Evolutionary conservation across 2,888 invertebrate species (phyloP).

Genomic region (Bruchidius siliquastri): DNA sequence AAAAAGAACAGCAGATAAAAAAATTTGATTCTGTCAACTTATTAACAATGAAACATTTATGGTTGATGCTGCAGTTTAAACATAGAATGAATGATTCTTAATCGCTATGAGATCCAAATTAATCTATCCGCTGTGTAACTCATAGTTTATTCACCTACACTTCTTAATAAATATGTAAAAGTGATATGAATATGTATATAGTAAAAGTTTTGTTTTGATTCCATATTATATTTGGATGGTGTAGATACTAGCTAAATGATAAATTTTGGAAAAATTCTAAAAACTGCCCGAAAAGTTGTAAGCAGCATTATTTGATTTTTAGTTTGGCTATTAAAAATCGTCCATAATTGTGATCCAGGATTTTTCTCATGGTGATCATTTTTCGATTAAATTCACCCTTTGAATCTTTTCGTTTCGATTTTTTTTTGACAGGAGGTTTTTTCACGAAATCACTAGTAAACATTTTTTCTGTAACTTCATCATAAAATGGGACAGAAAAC

Average conservation of each 20-base stretch:
- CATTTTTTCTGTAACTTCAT: no score
- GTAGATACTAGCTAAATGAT: constrained; percentile 3
- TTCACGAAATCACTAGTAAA: no score
- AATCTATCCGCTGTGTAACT: neutral
- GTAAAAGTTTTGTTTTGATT: constrained; percentile 7
- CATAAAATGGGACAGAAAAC: no score
- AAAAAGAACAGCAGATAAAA: neutral
- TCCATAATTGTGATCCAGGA: no score
- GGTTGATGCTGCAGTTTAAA: constrained; percentile 1
- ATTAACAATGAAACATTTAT: neutral
- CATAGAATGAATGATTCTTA: neutral
- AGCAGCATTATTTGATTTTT: no score
- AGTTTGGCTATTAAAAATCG: no score
- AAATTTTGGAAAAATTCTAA: no score
- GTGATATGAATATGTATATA: constrained; percentile 9
- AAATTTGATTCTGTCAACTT: neutral
- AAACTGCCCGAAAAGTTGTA: constrained; percentile 8
- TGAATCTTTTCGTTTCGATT: no score
- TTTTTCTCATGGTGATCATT: no score
- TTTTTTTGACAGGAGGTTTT: no score
- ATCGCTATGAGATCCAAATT: neutral
- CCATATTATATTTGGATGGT: constrained; percentile 8
- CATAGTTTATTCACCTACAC: constrained; percentile 2
- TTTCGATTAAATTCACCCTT: no score
- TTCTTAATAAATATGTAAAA: constrained; percentile 3